Percentiles rank a stretch among this genome's conserved stretches.
Evolutionary conservation across 2,113 vertebrate species (phyloP).

Genomic region (Embiotoca jacksoni): DNA sequence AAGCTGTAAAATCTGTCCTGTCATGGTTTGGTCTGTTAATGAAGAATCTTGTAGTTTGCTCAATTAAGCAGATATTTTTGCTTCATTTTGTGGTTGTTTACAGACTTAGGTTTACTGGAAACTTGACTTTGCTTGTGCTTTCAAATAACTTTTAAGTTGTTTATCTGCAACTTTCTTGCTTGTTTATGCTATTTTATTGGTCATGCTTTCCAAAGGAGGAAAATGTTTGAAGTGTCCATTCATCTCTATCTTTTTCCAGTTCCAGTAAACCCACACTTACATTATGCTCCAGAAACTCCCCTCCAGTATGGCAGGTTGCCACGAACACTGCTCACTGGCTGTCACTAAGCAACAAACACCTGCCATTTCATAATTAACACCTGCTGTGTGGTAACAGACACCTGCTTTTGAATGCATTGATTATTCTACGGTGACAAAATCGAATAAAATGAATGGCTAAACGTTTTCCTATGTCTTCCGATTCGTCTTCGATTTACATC

Average conservation of each 20-base stretch:
- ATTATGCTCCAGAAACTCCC: conserved; percentile 14
- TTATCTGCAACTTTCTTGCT: neutral
- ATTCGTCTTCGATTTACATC: conserved; percentile 15
- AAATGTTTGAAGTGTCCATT: conserved; percentile 18
- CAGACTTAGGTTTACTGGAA: neutral
- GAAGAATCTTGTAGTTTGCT: conserved; percentile 7
- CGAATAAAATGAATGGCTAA: conserved; percentile 54
- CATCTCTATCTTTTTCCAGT: conserved; percentile 9
- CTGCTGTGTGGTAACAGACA: conserved; percentile 62
- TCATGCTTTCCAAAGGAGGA: neutral
- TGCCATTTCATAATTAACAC: conserved; percentile 64
- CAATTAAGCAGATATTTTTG: conserved; percentile 22
- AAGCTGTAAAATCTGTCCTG: conserved; percentile 31
- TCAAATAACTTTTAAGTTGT: conserved; percentile 10
- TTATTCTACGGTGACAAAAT: conserved; percentile 43
- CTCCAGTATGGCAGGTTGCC: conserved; percentile 40
- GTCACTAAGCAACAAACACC: conserved; percentile 53
- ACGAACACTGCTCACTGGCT: conserved; percentile 33
- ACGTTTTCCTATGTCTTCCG: conserved; percentile 3
- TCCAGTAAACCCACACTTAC: conserved; percentile 1
- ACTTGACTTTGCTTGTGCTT: neutral
- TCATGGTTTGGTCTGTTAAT: conserved; percentile 33
- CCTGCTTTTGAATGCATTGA: conserved; percentile 53
- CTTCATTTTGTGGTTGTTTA: conserved; percentile 9
- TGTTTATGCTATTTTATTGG: neutral